Percentiles rank a stretch among this genome's conserved stretches.
phyloP scores from a whole-genome alignment of 2,113 vertebrate genomes.

The Lepus americanus region DNA sequence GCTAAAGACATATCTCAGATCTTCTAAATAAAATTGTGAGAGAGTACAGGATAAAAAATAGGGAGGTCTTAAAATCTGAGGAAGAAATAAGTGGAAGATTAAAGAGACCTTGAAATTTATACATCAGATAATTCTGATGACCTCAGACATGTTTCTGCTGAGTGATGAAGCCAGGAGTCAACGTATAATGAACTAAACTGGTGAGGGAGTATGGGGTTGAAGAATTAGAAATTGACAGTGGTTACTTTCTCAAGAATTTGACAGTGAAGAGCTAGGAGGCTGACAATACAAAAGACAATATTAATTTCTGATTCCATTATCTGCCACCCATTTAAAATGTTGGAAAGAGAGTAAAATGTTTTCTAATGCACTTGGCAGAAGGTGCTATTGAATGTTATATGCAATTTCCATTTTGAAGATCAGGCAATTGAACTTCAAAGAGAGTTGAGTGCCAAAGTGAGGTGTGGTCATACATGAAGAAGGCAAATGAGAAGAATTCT shows the following conservation, averaged over 20 bases:
- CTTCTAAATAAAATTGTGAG: neutral
- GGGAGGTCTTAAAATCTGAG: neutral
- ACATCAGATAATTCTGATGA: neutral
- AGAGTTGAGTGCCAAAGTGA: neutral
- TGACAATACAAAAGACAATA: neutral
- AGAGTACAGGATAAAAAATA: neutral
- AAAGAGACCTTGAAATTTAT: constrained; percentile 17
- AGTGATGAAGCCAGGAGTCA: neutral
- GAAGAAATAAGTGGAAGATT: neutral
- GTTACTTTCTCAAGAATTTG: constrained; percentile 10
- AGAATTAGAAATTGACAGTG: neutral
- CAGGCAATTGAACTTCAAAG: neutral
- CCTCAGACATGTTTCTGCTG: neutral
- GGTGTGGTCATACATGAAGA: neutral
- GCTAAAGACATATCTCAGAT: neutral
- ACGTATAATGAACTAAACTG: neutral
- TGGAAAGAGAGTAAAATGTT: neutral
- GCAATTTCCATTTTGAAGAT: neutral
- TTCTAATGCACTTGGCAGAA: neutral
- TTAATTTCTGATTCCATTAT: neutral
- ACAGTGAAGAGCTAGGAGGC: neutral
- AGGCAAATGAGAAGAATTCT: neutral
- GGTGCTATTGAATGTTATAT: neutral
- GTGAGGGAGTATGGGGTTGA: neutral
- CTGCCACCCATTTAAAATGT: neutral